A percentile compares a stretch with the other conserved stretches of the same genome.
phyloP scores from a whole-genome alignment of 2,113 vertebrate genomes.

The Syngnathus typhle region DNA sequence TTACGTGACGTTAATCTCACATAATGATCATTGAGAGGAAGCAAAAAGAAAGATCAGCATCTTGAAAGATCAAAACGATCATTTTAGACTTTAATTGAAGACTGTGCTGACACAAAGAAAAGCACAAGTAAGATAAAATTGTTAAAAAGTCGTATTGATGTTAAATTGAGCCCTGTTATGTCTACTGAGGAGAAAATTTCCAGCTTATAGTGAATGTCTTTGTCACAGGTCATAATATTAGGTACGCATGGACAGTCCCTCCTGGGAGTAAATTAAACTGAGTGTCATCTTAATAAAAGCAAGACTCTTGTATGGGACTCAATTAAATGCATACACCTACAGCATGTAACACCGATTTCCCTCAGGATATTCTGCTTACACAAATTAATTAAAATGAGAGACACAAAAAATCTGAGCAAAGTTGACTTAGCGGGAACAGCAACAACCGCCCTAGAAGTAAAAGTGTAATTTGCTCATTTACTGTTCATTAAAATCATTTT shows the following conservation, averaged over 20 bases:
- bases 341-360: slow-evolving; percentile 5
- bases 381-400: slow-evolving; percentile 51
- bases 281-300: not conserved
- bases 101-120: slow-evolving; percentile 2
- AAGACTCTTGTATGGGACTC: not conserved
- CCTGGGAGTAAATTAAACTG: not conserved
- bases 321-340: not conserved
- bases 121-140: not conserved
- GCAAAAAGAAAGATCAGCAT: not conserved
- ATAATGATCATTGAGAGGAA: not conserved
- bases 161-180: slow-evolving; percentile 1
- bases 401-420: slow-evolving; percentile 43
- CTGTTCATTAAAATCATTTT: not conserved
- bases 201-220: not conserved
- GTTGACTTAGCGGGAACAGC: slow-evolving; percentile 51
- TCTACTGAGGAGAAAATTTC: not conserved
- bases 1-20: not conserved
- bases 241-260: not conserved
- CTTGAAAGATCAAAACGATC: not conserved
- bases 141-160: not conserved
- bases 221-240: not conserved
- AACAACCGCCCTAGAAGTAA: not conserved
- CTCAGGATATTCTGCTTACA: slow-evolving; percentile 35
- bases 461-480: not conserved
- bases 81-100: not conserved